These are phyloP conservation scores for Nixonia krombeini DNA, from an alignment of 1,140 invertebrate species.

Conservation along the genomic window DNA sequence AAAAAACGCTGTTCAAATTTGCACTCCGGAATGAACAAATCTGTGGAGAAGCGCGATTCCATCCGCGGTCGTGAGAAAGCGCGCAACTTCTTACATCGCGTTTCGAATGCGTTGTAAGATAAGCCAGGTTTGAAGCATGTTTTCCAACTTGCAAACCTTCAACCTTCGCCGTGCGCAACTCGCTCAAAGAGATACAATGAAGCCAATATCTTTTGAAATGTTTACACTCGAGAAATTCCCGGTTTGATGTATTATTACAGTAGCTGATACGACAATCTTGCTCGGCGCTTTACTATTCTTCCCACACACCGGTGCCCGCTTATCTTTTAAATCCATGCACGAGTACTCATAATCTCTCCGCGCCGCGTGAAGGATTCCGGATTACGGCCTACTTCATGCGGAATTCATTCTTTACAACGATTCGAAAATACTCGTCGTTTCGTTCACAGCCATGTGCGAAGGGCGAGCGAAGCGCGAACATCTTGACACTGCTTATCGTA, in stretches of 20 bases:
- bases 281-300: not conserved
- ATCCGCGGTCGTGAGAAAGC: no score
- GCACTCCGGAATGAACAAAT: no score
- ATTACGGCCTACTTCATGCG: conserved; percentile 6
- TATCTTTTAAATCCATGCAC: conserved; percentile 7
- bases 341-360: conserved; percentile 8
- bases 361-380: conserved; percentile 3
- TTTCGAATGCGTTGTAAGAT: no score
- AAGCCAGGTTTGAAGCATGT: not conserved
- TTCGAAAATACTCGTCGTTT: conserved; percentile 3
- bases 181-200: not conserved
- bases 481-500: conserved; percentile 2
- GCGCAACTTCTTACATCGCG: no score
- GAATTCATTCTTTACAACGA: conserved; percentile 11
- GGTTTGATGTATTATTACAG: not conserved
- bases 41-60: no score
- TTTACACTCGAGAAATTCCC: conserved; percentile 5
- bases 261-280: conserved; percentile 1
- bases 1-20: no score
- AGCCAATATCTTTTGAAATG: conserved; percentile 1
- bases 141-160: not conserved
- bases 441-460: not conserved
- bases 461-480: conserved; percentile 1
- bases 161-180: no score
- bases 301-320: not conserved